A percentile compares a stretch with the other conserved stretches of the same genome.
Conservation (phyloP, 2,888 invertebrate species). For the Argyresthia albistria region DNA sequence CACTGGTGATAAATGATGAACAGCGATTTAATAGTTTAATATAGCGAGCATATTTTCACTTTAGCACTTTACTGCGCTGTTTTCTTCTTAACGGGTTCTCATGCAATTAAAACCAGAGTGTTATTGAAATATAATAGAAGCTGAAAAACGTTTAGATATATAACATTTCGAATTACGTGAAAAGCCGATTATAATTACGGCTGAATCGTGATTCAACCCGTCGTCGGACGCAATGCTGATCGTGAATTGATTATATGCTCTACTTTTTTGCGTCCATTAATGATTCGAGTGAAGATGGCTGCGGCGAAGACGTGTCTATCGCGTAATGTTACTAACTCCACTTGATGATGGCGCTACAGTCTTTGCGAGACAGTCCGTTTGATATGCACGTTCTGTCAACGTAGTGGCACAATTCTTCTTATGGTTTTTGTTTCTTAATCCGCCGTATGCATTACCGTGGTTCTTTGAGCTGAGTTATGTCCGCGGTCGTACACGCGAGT, state of each 20-base stretch:
- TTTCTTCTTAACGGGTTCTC: slow-evolving; percentile 5
- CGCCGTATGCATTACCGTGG: background rate
- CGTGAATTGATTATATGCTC: background rate
- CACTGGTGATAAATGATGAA: no score
- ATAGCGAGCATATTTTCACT: slow-evolving; percentile 23
- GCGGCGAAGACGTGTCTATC: slow-evolving; percentile 3
- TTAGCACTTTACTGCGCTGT: slow-evolving; percentile 19
- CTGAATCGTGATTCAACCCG: background rate
- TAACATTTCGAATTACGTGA: background rate
- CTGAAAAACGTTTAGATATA: no score
- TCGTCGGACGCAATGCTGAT: background rate
- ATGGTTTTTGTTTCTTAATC: background rate
- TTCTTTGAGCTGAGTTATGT: slow-evolving; percentile 17
- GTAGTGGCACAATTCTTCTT: background rate
- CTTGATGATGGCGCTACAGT: background rate
- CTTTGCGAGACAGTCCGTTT: no score
- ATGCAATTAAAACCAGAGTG: background rate
- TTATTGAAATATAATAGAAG: no score
- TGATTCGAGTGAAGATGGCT: slow-evolving; percentile 10
- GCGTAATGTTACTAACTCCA: slow-evolving; percentile 2
- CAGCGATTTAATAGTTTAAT: slow-evolving; percentile 28
- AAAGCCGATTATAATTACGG: background rate
- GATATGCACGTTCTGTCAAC: background rate
- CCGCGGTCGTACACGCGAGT: slow-evolving; percentile 10
- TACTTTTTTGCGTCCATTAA: slow-evolving; percentile 5